Base-by-base conservation (phyloP, 2,113 vertebrate genomes). In the Stictonetta naevosa region DNA sequence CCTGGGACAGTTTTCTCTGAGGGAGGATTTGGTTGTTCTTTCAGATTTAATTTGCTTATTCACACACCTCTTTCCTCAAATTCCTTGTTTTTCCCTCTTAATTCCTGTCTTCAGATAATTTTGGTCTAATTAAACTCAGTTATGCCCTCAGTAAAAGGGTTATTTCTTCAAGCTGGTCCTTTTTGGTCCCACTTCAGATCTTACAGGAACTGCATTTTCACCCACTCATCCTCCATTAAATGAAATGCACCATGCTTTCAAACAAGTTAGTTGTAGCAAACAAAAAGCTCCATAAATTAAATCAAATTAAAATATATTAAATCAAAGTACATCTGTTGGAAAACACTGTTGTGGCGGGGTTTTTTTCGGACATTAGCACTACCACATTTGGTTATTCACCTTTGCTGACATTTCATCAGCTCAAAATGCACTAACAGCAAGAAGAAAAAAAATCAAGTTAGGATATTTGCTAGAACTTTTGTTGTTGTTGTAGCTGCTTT, bases 1-100 rank as follows among this genome's bases (percentile, higher is more conserved):
- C 11, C 4, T 0, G 0, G 5, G 10, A 14, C 6, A 25, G 4
- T 75, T 91, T 83, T 34, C 46, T 55, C 13, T 53, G n/a, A 64
- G 23, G 21, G 13, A 59, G 1, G 11, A 80, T 44, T 20, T 76
- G 23, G 28, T 40, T 15, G 50, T 77, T 52, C n/a, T 44, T 69
- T 26, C 20, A 34, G 6, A 28, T 69, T 73, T 83, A 5, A 34
- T 46, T 73, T 86, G 10, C 10, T 67, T 82, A 34, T 66, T 75
- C 12, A 53, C 17, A 25, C 4, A 46, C 2, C 0, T 33, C 10
- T 78, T 85, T 66, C 40, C 26, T 63, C 75, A 38, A 31, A 29
- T 74, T 75, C 52, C 8, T 71, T 83, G 19, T 3, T 14, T 87
- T 84, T 87, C 50, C 6, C 8, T 71, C 19, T 63, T 23, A 63